Evolutionary conservation across 2,797 vertebrate species (phyloP), one percentile per base, ranked within the genome.

Genomic region (Squalus acanthias): DNA sequence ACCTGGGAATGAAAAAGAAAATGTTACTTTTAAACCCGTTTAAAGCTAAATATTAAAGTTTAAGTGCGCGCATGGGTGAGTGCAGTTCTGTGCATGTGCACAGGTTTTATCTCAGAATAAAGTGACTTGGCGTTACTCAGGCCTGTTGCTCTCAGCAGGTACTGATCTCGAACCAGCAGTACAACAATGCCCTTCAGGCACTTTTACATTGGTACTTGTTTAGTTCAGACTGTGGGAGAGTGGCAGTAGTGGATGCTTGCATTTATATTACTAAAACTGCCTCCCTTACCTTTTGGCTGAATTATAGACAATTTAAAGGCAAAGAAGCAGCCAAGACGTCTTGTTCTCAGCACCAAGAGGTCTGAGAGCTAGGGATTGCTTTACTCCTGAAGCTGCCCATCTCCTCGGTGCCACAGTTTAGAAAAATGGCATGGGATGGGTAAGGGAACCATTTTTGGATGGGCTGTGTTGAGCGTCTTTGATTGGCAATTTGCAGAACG

Each of bases 141-240:
- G 57, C 63, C 33, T 91, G 57, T 91, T 91, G 60, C 29, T 91
- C 88, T 63, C 57, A 60, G 87, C 24, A 89, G 26, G 57, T 89
- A 89, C 87, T 57, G 57, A 60, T 33, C 87, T 63, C 88, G n/a
- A n/a, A 63, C 57, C 60, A 63, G 60, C 88, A 91, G 88, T 65
- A 63, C 13, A 91, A 91, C 88, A 91, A 57, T 63, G 60, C 15
- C 88, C 88, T 91, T 63, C 88, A 91, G 88, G 88, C 88, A 91
- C 60, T 91, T 91, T 91, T 91, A 91, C 57, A 33, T 29, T 91
- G 88, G 88, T n/a, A 29, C 88, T 91, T 91, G 57, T n/a, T 91
- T n/a, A 91, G 57, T 91, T 91, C 88, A 63, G 88, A n/a, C 88
- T 60, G 50, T 63, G 88, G 88, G 57, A 91, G 88, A 91, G 33